phyloP scores from a whole-genome alignment of 2,888 invertebrate genomes.

The Diplolepis rosae region DNA sequence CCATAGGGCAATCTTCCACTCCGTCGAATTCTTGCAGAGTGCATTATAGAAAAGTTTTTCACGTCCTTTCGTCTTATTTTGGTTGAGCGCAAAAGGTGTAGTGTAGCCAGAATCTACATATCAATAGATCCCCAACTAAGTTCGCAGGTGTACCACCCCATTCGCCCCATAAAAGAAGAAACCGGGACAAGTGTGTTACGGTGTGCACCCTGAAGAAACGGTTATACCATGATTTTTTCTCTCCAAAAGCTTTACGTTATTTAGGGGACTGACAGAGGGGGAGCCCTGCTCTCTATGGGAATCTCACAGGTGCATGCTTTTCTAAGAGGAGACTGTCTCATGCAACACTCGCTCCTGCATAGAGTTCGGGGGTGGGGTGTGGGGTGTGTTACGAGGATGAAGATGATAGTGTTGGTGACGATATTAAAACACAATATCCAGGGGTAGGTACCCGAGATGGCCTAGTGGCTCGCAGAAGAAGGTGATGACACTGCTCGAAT shows the following conservation, averaged over 20 bases:
- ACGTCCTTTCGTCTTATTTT: slow-evolving; percentile 55
- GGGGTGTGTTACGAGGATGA: slow-evolving; percentile 35
- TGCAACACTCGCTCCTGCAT: slow-evolving; percentile 49
- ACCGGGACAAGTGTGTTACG: slow-evolving; percentile 69
- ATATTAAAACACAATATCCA: slow-evolving; percentile 71
- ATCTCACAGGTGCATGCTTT: slow-evolving; percentile 72
- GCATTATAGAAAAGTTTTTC: slow-evolving; percentile 17
- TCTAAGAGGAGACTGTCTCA: slow-evolving; percentile 62
- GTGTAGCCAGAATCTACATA: slow-evolving; percentile 69
- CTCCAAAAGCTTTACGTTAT: slow-evolving; percentile 56
- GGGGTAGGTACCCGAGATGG: slow-evolving; percentile 40
- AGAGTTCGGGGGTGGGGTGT: slow-evolving; percentile 45
- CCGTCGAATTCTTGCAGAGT: neutral
- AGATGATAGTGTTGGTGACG: slow-evolving; percentile 53
- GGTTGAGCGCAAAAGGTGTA: slow-evolving; percentile 63
- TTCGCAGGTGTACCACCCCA: slow-evolving; percentile 71
- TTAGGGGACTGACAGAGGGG: slow-evolving; percentile 60
- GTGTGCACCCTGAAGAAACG: slow-evolving; percentile 63
- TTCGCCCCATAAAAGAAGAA: slow-evolving; percentile 62
- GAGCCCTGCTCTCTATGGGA: slow-evolving; percentile 65
- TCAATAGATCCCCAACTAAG: slow-evolving; percentile 67
- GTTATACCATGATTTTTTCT: slow-evolving; percentile 69
- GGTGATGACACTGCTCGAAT: slow-evolving; percentile 72
- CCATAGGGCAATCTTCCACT: neutral
- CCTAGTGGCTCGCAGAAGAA: slow-evolving; percentile 52